Evolutionary conservation across 1,140 invertebrate species (phyloP).

Genomic region (Drosophila nebulosa): DNA sequence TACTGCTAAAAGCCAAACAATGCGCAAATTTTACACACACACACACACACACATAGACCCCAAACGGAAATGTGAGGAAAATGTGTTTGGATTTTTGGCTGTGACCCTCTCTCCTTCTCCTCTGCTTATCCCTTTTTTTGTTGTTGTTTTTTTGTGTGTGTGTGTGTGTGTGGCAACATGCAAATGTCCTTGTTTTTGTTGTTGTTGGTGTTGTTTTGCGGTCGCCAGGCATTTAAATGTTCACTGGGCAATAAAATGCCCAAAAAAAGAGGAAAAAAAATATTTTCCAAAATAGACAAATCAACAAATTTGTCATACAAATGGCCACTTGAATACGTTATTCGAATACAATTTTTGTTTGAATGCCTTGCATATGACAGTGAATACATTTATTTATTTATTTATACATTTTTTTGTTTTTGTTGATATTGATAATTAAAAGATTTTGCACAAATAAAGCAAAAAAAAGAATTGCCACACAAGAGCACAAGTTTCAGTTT

Average conservation of each 20-base stretch:
- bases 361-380: background rate
- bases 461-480: background rate
- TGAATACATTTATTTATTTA: background rate
- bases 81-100: slow-evolving; percentile 38
- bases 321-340: background rate
- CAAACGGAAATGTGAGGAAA: slow-evolving; percentile 37
- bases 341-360: background rate
- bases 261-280: too few relatives aligned
- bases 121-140: background rate
- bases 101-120: background rate
- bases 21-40: slow-evolving; percentile 59
- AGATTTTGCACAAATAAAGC: background rate
- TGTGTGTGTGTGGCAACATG: slow-evolving; percentile 41
- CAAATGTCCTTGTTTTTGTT: slow-evolving; percentile 50
- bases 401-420: background rate
- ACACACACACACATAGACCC: background rate
- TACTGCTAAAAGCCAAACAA: slow-evolving; percentile 69
- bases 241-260: slow-evolving; percentile 69
- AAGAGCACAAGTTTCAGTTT: slow-evolving; percentile 13
- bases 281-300: slow-evolving; percentile 41
- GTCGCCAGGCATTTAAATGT: slow-evolving; percentile 69
- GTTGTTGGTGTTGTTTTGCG: slow-evolving; percentile 52
- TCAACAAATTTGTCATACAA: slow-evolving; percentile 45
- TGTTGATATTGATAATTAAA: background rate
- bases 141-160: slow-evolving; percentile 8